phyloP scores from a whole-genome alignment of 1,140 invertebrate genomes.

The Zaprionus gabonicus region DNA sequence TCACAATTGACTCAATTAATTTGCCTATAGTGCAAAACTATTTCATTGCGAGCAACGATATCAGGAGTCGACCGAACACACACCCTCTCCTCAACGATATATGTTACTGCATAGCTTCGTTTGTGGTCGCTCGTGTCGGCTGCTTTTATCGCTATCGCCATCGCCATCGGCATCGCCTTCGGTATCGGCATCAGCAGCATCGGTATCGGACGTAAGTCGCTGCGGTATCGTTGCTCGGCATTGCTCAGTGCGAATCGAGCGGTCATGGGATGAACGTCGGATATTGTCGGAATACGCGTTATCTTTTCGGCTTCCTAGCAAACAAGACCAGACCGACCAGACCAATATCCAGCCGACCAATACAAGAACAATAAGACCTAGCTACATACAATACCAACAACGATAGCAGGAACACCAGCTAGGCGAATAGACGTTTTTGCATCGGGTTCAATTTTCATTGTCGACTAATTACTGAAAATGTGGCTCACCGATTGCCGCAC shows the following conservation, averaged over 20 bases:
- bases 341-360: conserved; percentile 14
- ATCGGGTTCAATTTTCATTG: conserved; percentile 15
- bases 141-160: conserved; percentile 12
- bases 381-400: conserved; percentile 11
- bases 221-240: conserved; percentile 32
- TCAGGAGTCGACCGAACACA: neutral
- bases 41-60: conserved; percentile 37
- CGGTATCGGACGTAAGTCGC: conserved; percentile 20
- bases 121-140: neutral
- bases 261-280: conserved; percentile 74
- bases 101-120: conserved; percentile 13
- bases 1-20: conserved; percentile 66
- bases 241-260: conserved; percentile 59
- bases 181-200: conserved; percentile 17
- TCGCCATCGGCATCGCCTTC: neutral
- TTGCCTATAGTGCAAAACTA: conserved; percentile 77
- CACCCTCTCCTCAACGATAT: neutral
- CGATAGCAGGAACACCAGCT: neutral
- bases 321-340: neutral
- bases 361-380: conserved; percentile 8
- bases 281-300: conserved; percentile 43
- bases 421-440: neutral
- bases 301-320: conserved; percentile 19
- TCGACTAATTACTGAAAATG: conserved; percentile 49
- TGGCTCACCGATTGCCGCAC: conserved; percentile 70